Conservation (phyloP, 2,888 invertebrate species). For the Mongoloraphidia duomilia region DNA sequence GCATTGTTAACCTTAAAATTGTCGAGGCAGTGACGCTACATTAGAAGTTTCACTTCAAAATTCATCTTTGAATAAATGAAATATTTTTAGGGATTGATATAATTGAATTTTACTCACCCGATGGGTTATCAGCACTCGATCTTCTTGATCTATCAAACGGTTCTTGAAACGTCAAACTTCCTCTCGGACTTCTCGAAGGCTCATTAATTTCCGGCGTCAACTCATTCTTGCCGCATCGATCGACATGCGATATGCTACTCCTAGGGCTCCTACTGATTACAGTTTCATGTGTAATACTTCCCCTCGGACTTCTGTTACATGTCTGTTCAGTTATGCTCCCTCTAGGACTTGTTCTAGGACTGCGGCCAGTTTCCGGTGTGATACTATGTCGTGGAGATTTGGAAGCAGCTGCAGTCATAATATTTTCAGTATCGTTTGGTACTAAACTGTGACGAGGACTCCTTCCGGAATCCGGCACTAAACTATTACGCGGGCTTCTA, state of each 20-base stretch:
- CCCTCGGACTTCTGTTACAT: constrained; percentile 34
- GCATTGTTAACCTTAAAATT: no score
- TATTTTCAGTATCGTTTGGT: constrained; percentile 39
- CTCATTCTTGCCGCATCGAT: constrained; percentile 30
- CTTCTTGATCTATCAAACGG: constrained; percentile 39
- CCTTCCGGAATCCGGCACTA: constrained; percentile 41
- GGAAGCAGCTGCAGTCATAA: constrained; percentile 35
- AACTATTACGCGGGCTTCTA: constrained; percentile 39
- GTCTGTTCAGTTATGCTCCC: constrained; percentile 33
- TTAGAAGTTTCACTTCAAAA: no score
- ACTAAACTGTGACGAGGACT: constrained; percentile 42
- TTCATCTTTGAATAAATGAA: no score
- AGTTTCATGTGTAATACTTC: constrained; percentile 41
- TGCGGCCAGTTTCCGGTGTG: constrained; percentile 34
- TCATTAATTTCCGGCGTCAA: constrained; percentile 23
- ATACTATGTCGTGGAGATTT: constrained; percentile 46
- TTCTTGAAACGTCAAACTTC: constrained; percentile 47
- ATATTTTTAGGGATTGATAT: not conserved
- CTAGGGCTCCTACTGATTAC: constrained; percentile 40
- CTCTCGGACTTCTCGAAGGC: constrained; percentile 37
- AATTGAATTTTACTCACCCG: constrained; percentile 26
- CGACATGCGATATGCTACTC: constrained; percentile 43
- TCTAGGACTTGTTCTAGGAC: constrained; percentile 39
- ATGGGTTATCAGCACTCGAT: constrained; percentile 42
- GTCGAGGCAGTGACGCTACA: no score